Conservation (phyloP, 2,797 vertebrate species). For the Acridotheres tristis region DNA sequence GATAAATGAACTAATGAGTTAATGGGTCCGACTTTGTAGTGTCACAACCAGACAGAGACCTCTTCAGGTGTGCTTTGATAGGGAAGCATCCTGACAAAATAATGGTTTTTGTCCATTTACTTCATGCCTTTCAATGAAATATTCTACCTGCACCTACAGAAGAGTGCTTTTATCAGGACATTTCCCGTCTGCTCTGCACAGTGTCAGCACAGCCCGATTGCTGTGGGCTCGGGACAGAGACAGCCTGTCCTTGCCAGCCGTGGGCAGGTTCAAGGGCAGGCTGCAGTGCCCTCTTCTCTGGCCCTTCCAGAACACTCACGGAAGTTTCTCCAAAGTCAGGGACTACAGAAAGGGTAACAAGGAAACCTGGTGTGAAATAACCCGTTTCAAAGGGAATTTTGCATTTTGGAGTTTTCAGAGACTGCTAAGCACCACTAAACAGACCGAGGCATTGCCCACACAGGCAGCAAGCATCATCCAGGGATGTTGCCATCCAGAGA, state of each 20-base stretch:
- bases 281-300: not conserved
- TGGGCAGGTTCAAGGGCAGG: not conserved
- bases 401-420: not conserved
- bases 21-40: not conserved
- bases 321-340: not conserved
- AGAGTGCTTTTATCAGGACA: not conserved
- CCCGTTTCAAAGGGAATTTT: not conserved
- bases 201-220: not conserved
- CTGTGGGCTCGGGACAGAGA: not conserved
- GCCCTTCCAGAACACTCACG: not conserved
- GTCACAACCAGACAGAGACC: not conserved
- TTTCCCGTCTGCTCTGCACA: not conserved
- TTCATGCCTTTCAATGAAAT: not conserved
- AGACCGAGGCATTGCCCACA: not conserved
- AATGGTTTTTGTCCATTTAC: fast-evolving
- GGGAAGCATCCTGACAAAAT: not conserved
- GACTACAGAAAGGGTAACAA: not conserved
- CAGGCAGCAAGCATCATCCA: fast-evolving
- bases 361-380: not conserved
- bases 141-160: not conserved
- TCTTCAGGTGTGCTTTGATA: not conserved
- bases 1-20: not conserved
- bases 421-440: not conserved
- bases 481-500: no score
- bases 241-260: not conserved